phyloP scores from a whole-genome alignment of 1,140 invertebrate species.

The Wasmannia auropunctata region DNA sequence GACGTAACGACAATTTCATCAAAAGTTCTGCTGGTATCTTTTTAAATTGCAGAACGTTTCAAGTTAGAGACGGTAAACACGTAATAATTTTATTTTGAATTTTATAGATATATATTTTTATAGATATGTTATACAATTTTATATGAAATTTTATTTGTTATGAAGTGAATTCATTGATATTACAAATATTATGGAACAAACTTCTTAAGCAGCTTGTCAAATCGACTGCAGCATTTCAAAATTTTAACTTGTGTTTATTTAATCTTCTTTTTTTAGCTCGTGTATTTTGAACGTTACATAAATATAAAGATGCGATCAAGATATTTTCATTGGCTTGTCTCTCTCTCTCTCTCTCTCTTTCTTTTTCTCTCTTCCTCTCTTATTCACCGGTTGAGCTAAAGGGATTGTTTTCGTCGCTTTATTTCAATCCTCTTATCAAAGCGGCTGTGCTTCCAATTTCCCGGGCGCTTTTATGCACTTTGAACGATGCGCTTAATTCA shows the following conservation, averaged over 20 bases:
- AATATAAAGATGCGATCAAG: not conserved
- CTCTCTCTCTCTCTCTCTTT: no score
- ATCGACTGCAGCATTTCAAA: not conserved
- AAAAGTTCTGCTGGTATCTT: not conserved
- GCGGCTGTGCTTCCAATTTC: conserved; percentile 46
- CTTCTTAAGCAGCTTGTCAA: not conserved
- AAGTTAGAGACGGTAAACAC: not conserved
- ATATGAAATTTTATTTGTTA: conserved; percentile 4
- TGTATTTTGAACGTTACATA: not conserved
- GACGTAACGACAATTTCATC: not conserved
- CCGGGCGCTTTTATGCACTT: conserved; percentile 43
- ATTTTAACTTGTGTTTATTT: not conserved
- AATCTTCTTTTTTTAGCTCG: not conserved
- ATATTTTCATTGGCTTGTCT: not conserved
- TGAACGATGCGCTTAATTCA: conserved; percentile 61
- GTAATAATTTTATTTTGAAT: not conserved
- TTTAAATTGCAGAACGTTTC: not conserved
- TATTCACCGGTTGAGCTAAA: conserved; percentile 28
- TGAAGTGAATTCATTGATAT: not conserved
- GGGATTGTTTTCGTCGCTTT: conserved; percentile 47
- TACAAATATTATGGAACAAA: not conserved
- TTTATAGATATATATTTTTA: not conserved
- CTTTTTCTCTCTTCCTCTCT: no score
- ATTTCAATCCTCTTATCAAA: conserved; percentile 60
- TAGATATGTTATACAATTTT: not conserved